phyloP scores from a whole-genome alignment of 1,140 invertebrate genomes.

The Drosophila obscura region DNA sequence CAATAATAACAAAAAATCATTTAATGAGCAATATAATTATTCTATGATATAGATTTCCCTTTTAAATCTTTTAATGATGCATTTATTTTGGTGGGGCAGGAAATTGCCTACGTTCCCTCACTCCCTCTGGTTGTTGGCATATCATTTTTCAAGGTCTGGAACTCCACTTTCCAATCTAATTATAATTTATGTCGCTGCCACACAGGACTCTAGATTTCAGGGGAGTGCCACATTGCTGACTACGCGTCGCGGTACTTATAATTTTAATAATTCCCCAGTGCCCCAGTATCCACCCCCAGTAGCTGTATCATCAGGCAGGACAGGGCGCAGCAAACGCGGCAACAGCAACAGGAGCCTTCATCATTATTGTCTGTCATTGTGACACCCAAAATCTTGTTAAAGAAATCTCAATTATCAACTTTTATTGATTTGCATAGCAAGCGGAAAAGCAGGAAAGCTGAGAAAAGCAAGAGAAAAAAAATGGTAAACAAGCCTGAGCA shows the following conservation, averaged over 20 bases:
- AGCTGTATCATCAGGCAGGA: slow-evolving; percentile 29
- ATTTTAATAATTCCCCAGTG: slow-evolving; percentile 60
- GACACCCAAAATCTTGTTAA: slow-evolving; percentile 79
- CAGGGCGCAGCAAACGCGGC: slow-evolving; percentile 10
- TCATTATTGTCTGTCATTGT: slow-evolving; percentile 36
- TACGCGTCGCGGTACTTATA: slow-evolving; percentile 42
- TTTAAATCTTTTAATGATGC: slow-evolving; percentile 38
- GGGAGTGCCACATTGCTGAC: slow-evolving; percentile 7
- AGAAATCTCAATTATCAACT: slow-evolving; percentile 81
- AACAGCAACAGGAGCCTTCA: slow-evolving; percentile 7
- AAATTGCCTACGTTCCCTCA: slow-evolving; percentile 21
- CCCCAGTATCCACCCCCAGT: slow-evolving; percentile 9
- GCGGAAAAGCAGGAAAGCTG: slow-evolving; percentile 21
- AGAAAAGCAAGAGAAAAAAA: slow-evolving; percentile 11
- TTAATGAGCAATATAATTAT: slow-evolving; percentile 59
- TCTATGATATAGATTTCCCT: slow-evolving; percentile 22
- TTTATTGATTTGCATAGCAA: slow-evolving; percentile 77
- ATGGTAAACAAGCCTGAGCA: slow-evolving; percentile 62
- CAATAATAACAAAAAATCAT: slow-evolving; percentile 25
- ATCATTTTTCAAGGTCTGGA: slow-evolving; percentile 65
- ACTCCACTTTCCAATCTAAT: slow-evolving; percentile 65
- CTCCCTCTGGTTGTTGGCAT: slow-evolving; percentile 4
- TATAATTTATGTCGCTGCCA: slow-evolving; percentile 73
- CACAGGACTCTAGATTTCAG: slow-evolving; percentile 30
- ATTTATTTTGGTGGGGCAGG: background rate